Evolutionary conservation across 2,113 vertebrate genomes (phyloP).

Genomic region (Erythrocebus patas): DNA sequence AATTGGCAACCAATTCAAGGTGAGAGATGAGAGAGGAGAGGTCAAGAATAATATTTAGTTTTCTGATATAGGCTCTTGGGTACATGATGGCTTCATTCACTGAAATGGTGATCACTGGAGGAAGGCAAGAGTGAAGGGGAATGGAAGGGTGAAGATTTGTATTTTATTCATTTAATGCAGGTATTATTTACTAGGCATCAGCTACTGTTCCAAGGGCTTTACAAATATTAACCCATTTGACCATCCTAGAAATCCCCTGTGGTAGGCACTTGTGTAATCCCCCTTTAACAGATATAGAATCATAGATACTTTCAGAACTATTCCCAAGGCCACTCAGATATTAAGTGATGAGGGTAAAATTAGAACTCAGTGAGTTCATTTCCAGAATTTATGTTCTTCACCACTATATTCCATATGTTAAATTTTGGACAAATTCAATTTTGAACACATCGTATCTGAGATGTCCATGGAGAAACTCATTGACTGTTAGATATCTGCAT

Average conservation of each 20-base stretch:
- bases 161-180: neutral
- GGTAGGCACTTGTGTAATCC: neutral
- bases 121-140: neutral
- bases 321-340: neutral
- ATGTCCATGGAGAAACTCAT: neutral
- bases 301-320: neutral
- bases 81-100: neutral
- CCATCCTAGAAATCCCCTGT: neutral
- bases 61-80: neutral
- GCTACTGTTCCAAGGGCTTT: neutral
- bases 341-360: neutral
- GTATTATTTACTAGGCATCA: neutral
- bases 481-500: neutral
- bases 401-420: neutral
- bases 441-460: neutral
- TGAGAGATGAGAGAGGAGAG: neutral
- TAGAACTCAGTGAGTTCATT: neutral
- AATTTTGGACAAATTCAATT: neutral
- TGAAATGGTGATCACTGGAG: neutral
- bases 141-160: neutral
- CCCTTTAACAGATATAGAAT: neutral
- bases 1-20: neutral
- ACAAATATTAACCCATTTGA: neutral
- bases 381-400: neutral
- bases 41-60: neutral